Conservation (phyloP, 2,888 invertebrate species). For the Eutolmus rufibarbis region DNA sequence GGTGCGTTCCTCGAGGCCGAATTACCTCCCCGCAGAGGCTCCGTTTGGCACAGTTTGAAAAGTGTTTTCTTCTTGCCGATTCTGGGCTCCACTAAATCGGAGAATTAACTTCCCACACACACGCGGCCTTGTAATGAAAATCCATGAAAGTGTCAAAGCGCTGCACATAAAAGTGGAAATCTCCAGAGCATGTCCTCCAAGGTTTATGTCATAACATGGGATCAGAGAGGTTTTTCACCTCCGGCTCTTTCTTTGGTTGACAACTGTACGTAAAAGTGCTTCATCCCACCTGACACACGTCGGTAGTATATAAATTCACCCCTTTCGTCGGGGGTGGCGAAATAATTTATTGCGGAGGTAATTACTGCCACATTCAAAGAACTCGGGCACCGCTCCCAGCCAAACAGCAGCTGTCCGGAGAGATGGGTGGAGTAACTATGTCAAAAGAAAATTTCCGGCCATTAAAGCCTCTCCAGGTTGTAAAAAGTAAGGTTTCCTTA, state of each 20-base stretch:
- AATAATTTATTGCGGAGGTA: background rate
- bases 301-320: background rate
- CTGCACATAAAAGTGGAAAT: background rate
- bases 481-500: slow-evolving; percentile 4
- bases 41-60: background rate
- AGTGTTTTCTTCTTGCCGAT: background rate
- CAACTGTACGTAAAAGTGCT: background rate
- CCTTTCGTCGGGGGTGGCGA: background rate
- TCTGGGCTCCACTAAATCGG: background rate
- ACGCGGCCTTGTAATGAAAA: background rate
- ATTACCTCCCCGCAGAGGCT: background rate
- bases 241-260: background rate
- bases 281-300: background rate
- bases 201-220: background rate
- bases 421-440: background rate
- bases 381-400: background rate
- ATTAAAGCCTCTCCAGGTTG: slow-evolving; percentile 9
- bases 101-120: background rate
- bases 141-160: background rate
- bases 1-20: background rate
- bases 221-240: background rate
- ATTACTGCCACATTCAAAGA: background rate
- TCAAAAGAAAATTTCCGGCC: slow-evolving; percentile 19
- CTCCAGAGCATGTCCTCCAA: background rate
- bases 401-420: background rate